Evolutionary conservation across 2,888 invertebrate genomes (phyloP), one percentile per base, ranked within the genome.

Genomic region (Oasisia sp.): DNA sequence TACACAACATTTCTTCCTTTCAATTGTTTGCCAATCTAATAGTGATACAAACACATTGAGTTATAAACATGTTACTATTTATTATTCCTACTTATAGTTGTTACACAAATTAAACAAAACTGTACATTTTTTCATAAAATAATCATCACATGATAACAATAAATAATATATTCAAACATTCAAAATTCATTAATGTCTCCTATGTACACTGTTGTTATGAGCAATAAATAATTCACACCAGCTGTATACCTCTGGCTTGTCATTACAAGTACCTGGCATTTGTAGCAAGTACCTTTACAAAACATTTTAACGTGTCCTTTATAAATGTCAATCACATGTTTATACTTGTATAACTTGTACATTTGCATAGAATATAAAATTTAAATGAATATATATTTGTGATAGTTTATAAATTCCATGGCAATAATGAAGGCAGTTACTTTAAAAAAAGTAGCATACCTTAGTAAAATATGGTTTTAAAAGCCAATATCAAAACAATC

Each of bases 51-150:
- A 50, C 12, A 74, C n/a, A 74, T 27, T 19, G 2, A 74, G 5
- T 74, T 27, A 19, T 27, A 27, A n/a, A 7, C n/a, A 74, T 74
- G 74, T 27, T 19, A 27, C 19, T 19, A n/a, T n/a, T 74, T 74
- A 74, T 74, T 74, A 74, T 74, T 74, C 27, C 74, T 74, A 74
- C 74, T 27, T 3, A 74, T 74, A 7, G 27, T 27, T 27, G 7
- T 74, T n/a, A 74, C 27, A 74, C 74, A 74, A 19, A 74, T 74
- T 74, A 74, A 74, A 74, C 74, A 74, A 74, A 74, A 74, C 74
- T n/a, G 74, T 74, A 74, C 74, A 74, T 74, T 74, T 74, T 58
- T 74, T 74, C 19, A 27, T 74, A 74, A 5, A 74, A 19, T 74
- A 74, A 74, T 74, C 74, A 19, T 74, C 74, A 74, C 27, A 27